Base-by-base conservation (phyloP, 2,888 invertebrate species). In the Zonitis immaculata region DNA sequence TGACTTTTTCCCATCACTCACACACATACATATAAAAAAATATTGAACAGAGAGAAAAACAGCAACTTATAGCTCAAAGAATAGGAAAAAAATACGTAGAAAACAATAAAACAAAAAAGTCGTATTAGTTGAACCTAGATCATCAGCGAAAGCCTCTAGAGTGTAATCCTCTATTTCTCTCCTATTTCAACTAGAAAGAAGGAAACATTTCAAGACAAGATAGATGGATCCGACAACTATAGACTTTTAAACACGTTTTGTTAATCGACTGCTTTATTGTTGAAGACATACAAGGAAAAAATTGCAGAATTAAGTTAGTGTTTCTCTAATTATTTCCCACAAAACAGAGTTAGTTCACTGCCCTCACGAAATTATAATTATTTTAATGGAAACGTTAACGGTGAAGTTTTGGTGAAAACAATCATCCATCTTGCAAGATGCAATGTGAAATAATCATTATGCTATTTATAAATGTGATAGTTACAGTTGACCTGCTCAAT, bases 31-130 rank as follows among this genome's bases (percentile, higher is more conserved):
- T 8, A 14, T 1, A 8, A 18, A 11, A 18, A 18, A 39, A 11
- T n/a, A n/a, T n/a, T n/a, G n/a, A 39, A 39, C 9, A 18, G 6
- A 20, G 8, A 32, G 7, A 12, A 12, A 12, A 11, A 27, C 2
- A 11, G 6, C 28, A 5, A 30, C n/a, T 6, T 1, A 45, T 43
- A 56, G 39, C 51, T 49, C 14, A 30, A 42, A 39, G 45, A 52
- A 54, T 55, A 59, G 57, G 58, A 64, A 32, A 14, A 14, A 32
- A 12, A 14, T 9, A 11, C 18, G 20, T 16, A 39, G 4, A 11
- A 18, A 62, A 58, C 61, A 63, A 64, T 64, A 63, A 64, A 59
- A 59, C 58, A 60, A 63, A 58, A 61, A 63, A 39, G 60, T 63
- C 62, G 60, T 64, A 64, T 64, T 64, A 62, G 62, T 63, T 44